phyloP scores from a whole-genome alignment of 2,888 invertebrate species.

The Leucoptera coffeella region DNA sequence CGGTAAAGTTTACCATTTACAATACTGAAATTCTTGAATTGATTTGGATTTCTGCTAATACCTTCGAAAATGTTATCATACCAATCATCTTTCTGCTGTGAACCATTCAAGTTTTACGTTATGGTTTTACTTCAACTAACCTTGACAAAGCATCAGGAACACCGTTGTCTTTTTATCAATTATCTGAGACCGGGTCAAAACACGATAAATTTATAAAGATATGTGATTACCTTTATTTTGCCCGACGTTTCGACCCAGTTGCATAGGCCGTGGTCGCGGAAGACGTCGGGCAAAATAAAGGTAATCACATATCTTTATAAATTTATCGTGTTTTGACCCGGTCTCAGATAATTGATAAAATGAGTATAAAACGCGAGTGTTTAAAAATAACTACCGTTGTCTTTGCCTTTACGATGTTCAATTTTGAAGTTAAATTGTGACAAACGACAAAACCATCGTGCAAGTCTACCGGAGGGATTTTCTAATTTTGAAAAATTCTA shows the following conservation, averaged over 20 bases:
- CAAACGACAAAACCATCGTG: constrained; percentile 3
- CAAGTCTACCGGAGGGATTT: constrained; percentile 3
- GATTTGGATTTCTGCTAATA: constrained; percentile 1
- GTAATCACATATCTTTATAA: too few species aligned
- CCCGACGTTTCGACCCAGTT: too few species aligned
- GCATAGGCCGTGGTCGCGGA: too few species aligned
- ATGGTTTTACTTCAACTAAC: constrained; percentile 4
- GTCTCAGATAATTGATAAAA: too few species aligned
- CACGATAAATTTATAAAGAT: too few species aligned
- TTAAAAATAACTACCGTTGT: too few species aligned
- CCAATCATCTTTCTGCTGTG: constrained; percentile 5
- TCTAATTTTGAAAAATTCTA: constrained; percentile 7
- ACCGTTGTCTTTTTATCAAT: constrained; percentile 2
- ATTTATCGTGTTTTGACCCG: too few species aligned
- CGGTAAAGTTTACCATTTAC: constrained; percentile 3
- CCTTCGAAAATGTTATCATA: constrained; percentile 4
- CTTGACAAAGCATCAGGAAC: constrained; percentile 5
- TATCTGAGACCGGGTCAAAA: too few species aligned
- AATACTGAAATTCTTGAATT: constrained; percentile 3
- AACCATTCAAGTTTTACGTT: constrained; percentile 1
- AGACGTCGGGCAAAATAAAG: too few species aligned
- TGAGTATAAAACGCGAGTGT: too few species aligned
- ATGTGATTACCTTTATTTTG: too few species aligned
- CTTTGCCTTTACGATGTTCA: constrained; percentile 3
- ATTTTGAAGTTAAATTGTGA: constrained; percentile 3